Conservation (phyloP, 2,113 vertebrate species). For the rabbit (Oryctolagus cuniculus) region DNA sequence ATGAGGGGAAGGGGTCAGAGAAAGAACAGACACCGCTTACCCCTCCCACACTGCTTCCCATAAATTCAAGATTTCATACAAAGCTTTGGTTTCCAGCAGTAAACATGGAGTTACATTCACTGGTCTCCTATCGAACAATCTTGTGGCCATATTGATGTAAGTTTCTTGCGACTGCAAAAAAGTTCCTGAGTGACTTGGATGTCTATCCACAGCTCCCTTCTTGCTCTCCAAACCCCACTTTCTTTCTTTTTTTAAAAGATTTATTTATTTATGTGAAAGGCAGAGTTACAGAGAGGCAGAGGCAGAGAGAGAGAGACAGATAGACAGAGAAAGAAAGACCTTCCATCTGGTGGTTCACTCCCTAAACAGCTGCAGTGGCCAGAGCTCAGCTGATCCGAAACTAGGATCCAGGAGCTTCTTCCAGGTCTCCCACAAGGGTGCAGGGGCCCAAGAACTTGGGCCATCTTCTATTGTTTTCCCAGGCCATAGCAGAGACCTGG, state of each 20-base stretch:
- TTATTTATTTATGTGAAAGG: too few relatives aligned
- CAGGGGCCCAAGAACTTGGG: too few relatives aligned
- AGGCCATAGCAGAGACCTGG: too few relatives aligned
- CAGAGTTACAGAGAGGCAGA: too few relatives aligned
- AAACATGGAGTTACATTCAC: constrained; percentile 91
- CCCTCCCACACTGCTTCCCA: constrained; percentile 68
- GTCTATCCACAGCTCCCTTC: constrained; percentile 75
- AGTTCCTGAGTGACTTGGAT: constrained; percentile 74
- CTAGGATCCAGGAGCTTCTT: too few relatives aligned
- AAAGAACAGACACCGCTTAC: constrained; percentile 54
- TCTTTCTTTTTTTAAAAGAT: background rate
- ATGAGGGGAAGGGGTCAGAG: background rate
- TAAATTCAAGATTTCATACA: constrained; percentile 85
- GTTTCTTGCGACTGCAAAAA: constrained; percentile 76
- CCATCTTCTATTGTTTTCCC: too few relatives aligned
- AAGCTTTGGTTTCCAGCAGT: constrained; percentile 92
- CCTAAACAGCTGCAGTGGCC: too few relatives aligned
- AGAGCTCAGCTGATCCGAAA: too few relatives aligned
- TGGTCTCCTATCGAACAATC: constrained; percentile 86
- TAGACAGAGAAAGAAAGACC: too few relatives aligned
- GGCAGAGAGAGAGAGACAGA: too few relatives aligned
- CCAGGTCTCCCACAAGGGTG: too few relatives aligned
- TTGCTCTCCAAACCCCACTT: constrained; percentile 56
- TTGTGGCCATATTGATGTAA: constrained; percentile 80
- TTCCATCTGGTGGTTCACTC: too few relatives aligned